Conservation (phyloP, 2,888 invertebrate genomes). For the Gasteruption jaculator region DNA sequence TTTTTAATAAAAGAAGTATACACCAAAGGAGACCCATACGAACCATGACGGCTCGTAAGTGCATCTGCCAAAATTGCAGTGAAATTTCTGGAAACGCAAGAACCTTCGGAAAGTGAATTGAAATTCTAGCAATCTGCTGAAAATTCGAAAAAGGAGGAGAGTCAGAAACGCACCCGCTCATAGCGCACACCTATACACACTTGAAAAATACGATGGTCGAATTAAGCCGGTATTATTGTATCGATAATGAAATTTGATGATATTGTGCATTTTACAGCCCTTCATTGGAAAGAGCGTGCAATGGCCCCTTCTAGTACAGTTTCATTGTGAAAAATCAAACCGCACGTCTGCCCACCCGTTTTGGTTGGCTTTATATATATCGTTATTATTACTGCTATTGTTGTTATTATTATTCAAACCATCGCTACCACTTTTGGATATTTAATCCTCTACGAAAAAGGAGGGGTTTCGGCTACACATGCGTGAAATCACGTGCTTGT, state of each 20-base stretch:
- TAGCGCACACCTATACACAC: too few species aligned
- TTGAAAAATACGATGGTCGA: too few species aligned
- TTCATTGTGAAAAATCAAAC: constrained; percentile 41
- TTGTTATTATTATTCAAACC: constrained; percentile 29
- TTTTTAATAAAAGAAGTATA: too few species aligned
- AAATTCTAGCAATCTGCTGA: too few species aligned
- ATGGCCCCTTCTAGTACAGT: constrained; percentile 12
- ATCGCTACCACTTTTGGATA: constrained; percentile 30
- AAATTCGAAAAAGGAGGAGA: too few species aligned
- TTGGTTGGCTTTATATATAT: constrained; percentile 21
- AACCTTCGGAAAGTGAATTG: too few species aligned
- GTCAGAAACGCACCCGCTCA: too few species aligned
- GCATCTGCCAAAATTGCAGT: too few species aligned
- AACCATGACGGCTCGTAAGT: too few species aligned
- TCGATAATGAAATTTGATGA: constrained; percentile 52
- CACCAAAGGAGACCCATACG: too few species aligned
- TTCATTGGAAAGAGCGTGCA: too few species aligned
- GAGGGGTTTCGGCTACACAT: constrained; percentile 31
- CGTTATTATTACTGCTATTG: constrained; percentile 30
- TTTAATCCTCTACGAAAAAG: constrained; percentile 31
- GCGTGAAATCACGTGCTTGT: constrained; percentile 42
- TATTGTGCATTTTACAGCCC: constrained; percentile 50
- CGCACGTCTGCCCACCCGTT: constrained; percentile 34
- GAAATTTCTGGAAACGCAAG: too few species aligned
- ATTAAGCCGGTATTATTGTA: constrained; percentile 47